Percentiles rank a stretch among this genome's conserved stretches.
Evolutionary conservation across 2,888 invertebrate species (phyloP).

Genomic region (Octonoba sinensis): DNA sequence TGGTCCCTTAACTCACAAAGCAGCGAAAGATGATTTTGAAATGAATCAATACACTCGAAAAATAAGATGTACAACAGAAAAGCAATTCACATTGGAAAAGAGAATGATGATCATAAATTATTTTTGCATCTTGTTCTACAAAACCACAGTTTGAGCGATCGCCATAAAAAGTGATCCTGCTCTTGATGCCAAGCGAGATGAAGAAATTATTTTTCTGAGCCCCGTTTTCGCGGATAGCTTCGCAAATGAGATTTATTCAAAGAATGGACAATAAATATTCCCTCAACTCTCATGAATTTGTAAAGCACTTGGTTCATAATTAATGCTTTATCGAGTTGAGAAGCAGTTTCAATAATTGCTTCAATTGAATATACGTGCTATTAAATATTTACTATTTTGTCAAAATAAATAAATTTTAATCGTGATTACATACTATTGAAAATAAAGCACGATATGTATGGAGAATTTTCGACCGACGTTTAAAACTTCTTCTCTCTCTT

Average conservation of each 20-base stretch:
- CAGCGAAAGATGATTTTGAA: constrained; percentile 44
- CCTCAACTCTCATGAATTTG: constrained; percentile 17
- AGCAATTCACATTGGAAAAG: constrained; percentile 50
- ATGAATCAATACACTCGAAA: constrained; percentile 55
- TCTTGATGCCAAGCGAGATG: constrained; percentile 25
- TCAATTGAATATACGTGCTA: too few species aligned
- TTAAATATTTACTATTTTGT: too few species aligned
- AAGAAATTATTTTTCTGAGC: constrained; percentile 47
- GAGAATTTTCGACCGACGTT: too few species aligned
- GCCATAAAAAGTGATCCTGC: constrained; percentile 55
- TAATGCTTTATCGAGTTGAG: too few species aligned
- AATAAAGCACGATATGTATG: too few species aligned
- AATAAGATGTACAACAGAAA: constrained; percentile 54
- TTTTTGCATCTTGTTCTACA: constrained; percentile 54
- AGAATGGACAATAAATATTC: constrained; percentile 55
- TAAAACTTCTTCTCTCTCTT: too few species aligned
- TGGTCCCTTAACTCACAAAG: background rate
- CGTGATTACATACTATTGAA: too few species aligned
- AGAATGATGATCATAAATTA: constrained; percentile 57
- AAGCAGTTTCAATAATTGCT: too few species aligned
- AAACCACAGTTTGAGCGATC: constrained; percentile 44
- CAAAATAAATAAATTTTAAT: too few species aligned
- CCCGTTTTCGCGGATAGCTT: constrained; percentile 26
- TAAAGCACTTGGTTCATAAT: too few species aligned
- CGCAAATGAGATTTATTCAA: constrained; percentile 41